phyloP scores from a whole-genome alignment of 2,113 vertebrate genomes.

The Micronycteris hirsuta region DNA sequence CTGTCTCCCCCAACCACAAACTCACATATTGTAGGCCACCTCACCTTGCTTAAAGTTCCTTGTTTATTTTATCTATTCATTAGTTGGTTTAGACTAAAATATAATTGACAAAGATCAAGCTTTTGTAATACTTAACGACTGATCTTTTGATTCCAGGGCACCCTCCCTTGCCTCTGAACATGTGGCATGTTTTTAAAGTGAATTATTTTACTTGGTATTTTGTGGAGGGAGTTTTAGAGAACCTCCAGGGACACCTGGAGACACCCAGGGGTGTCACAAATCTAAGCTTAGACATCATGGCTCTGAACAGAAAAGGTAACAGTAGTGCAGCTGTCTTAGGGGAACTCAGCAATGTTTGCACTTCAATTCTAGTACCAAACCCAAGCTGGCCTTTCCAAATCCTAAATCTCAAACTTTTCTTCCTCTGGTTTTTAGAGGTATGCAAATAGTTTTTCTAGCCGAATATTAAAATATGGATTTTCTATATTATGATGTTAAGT shows the following conservation, averaged over 20 bases:
- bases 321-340: slow-evolving; percentile 18
- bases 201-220: slow-evolving; percentile 55
- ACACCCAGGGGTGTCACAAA: slow-evolving; percentile 47
- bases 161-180: not conserved
- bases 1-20: not conserved
- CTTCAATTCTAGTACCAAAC: not conserved
- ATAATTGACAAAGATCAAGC: not conserved
- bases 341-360: slow-evolving; percentile 16
- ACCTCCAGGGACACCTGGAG: slow-evolving; percentile 20
- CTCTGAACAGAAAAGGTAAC: slow-evolving; percentile 31
- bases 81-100: slow-evolving; percentile 6
- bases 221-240: slow-evolving; percentile 33
- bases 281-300: slow-evolving; percentile 32
- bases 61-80: slow-evolving; percentile 15
- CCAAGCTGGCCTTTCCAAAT: slow-evolving; percentile 20
- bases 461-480: not conserved
- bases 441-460: not conserved
- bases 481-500: not conserved
- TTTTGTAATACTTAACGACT: not conserved
- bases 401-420: not conserved
- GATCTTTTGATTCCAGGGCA: not conserved
- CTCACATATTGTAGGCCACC: not conserved
- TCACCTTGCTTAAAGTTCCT: slow-evolving; percentile 15
- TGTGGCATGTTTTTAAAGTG: not conserved
- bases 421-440: not conserved